These are phyloP conservation scores for Pseudorhombus dupliciocellatus DNA, from an alignment of 2,113 vertebrate genomes.

Conservation along the genomic window DNA sequence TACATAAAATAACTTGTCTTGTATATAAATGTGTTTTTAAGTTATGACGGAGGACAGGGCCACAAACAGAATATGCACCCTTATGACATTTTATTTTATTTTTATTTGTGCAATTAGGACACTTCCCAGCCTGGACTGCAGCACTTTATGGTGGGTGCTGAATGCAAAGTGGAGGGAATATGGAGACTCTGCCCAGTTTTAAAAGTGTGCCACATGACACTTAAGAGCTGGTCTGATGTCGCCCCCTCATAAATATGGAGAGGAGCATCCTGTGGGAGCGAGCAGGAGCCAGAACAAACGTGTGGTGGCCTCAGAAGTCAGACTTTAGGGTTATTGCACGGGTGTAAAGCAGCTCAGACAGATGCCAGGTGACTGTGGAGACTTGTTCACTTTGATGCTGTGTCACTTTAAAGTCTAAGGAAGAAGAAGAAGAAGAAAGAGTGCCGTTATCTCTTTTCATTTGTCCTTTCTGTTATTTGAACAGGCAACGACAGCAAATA, in stretches of 20 bases:
- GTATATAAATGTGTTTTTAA: slow-evolving; percentile 17
- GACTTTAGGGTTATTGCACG: slow-evolving; percentile 66
- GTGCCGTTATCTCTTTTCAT: slow-evolving; percentile 1
- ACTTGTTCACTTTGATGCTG: slow-evolving; percentile 41
- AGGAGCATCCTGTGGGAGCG: slow-evolving; percentile 39
- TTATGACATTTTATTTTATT: too few species aligned
- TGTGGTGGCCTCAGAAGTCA: slow-evolving; percentile 46
- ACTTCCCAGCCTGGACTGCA: slow-evolving; percentile 1
- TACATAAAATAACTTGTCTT: slow-evolving; percentile 21
- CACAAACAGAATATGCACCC: neutral
- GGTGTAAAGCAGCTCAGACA: slow-evolving; percentile 48
- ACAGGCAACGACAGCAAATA: slow-evolving; percentile 1
- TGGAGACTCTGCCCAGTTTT: slow-evolving; percentile 21
- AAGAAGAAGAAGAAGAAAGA: neutral
- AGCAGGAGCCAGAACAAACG: slow-evolving; percentile 36
- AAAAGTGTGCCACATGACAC: slow-evolving; percentile 43
- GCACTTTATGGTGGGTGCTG: slow-evolving; percentile 13
- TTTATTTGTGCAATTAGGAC: neutral
- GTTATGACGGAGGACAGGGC: neutral
- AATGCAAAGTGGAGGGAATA: slow-evolving; percentile 5
- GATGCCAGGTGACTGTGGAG: slow-evolving; percentile 31
- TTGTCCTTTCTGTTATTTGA: slow-evolving; percentile 37
- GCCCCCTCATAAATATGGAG: slow-evolving; percentile 49
- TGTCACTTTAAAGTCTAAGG: neutral
- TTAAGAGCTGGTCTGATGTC: slow-evolving; percentile 37